Conservation (phyloP, 2,888 invertebrate genomes). For the Osmoderma eremita region DNA sequence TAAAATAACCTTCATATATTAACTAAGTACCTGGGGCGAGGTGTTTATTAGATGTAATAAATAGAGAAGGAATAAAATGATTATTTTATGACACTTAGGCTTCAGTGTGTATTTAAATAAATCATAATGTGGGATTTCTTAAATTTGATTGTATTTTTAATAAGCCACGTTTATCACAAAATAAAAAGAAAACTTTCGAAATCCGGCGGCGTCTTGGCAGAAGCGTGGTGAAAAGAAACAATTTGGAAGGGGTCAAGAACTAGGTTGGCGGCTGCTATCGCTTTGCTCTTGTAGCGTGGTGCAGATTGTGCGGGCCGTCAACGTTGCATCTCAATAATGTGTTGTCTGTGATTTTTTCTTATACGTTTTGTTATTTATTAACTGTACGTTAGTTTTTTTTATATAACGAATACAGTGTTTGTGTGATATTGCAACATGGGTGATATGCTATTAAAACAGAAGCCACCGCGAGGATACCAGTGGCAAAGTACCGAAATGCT, state of each 20-base stretch:
- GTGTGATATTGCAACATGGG: slow-evolving; percentile 61
- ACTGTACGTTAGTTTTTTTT: background rate
- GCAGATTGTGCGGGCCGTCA: slow-evolving; percentile 34
- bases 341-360: slow-evolving; percentile 12
- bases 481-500: slow-evolving; percentile 63
- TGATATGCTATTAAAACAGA: slow-evolving; percentile 74
- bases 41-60: too few relatives aligned
- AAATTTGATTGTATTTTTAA: too few relatives aligned
- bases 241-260: slow-evolving; percentile 45
- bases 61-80: too few relatives aligned
- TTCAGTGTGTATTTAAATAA: too few relatives aligned
- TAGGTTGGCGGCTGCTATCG: slow-evolving; percentile 46
- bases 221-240: slow-evolving; percentile 39
- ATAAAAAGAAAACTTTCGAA: slow-evolving; percentile 41
- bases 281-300: slow-evolving; percentile 31
- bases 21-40: too few relatives aligned
- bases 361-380: slow-evolving; percentile 4
- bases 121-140: too few relatives aligned
- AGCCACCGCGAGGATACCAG: slow-evolving; percentile 65
- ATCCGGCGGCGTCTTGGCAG: slow-evolving; percentile 35
- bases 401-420: background rate
- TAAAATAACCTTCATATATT: too few relatives aligned
- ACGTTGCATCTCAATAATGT: slow-evolving; percentile 28
- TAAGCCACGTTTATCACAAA: slow-evolving; percentile 2
- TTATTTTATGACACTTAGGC: too few relatives aligned